These are phyloP conservation scores for Meliscaeva auricollis DNA, from an alignment of 2,888 invertebrate species.

Conservation along the genomic window DNA sequence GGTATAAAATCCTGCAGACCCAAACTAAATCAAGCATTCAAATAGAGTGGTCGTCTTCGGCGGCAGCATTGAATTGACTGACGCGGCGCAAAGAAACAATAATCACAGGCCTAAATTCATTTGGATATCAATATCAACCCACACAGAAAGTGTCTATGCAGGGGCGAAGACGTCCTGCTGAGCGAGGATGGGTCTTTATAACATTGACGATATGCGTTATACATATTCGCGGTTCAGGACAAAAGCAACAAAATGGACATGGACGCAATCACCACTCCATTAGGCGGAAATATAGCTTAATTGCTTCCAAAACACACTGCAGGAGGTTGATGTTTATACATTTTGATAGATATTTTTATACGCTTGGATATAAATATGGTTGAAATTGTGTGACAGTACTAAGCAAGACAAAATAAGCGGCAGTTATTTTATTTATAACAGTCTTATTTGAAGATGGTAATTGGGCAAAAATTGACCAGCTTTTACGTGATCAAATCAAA, in stretches of 20 bases:
- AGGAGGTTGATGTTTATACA: conserved; percentile 76
- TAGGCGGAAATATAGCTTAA: conserved; percentile 84
- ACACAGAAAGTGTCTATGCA: conserved; percentile 68
- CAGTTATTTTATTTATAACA: conserved; percentile 1
- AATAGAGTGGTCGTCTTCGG: conserved; percentile 28
- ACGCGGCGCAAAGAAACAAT: conserved; percentile 53
- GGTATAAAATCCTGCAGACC: conserved; percentile 34
- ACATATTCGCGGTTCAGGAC: conserved; percentile 20
- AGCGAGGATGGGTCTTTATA: conserved; percentile 80
- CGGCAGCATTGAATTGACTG: conserved; percentile 32
- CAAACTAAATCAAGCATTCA: conserved; percentile 55
- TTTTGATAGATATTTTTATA: conserved; percentile 37
- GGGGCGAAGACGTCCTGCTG: conserved; percentile 82
- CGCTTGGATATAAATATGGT: conserved; percentile 26
- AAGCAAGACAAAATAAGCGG: background rate
- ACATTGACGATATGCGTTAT: conserved; percentile 20
- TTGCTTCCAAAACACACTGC: conserved; percentile 83
- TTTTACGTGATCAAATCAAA: conserved; percentile 17
- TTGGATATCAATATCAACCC: conserved; percentile 55
- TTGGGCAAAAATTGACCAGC: conserved; percentile 23
- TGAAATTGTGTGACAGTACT: too few species aligned
- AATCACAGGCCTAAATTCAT: conserved; percentile 44
- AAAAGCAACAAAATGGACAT: conserved; percentile 42
- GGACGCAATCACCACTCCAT: conserved; percentile 80
- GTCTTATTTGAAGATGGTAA: background rate